Evolutionary conservation across 1,140 invertebrate genomes (phyloP), one percentile per base, ranked within the genome.

Genomic region (Oryctes rhinoceros): DNA sequence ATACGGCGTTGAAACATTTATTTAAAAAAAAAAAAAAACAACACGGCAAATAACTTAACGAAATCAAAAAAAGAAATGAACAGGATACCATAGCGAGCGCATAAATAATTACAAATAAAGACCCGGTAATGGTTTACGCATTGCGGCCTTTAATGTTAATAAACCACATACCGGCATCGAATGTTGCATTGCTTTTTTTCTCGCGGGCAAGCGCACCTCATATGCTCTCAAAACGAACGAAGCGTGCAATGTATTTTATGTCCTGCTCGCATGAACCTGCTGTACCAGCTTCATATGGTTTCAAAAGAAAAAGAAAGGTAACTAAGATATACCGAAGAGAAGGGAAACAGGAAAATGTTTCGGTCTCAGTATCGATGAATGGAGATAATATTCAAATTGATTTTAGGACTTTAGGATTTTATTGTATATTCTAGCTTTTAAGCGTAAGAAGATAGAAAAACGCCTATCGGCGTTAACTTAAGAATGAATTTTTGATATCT

Each of bases 31-130:
- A 1, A 44, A 44, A 5, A 44, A 0, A 44, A 44, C 9, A 44
- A 44, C 5, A 44, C 5, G 0, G 39, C 39, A 44, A 44, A 44
- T 10, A 44, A 44, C 39, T 4, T 44, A 44, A 10, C 39, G 39
- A 10, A 44, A 44, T 0, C 39, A 44, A 44, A 67, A 67, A 67
- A 67, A 67, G n/a, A 67, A 24, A 30, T 35, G 24, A 30, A 67
- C 13, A 53, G 13, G 49, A 13, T 67, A 24, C 18, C 18, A 67
- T 67, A 6, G 65, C 18, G 65, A 67, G 65, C 65, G 65, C 65
- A 67, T 67, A 67, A 67, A 67, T 67, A 67, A 67, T 67, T 67
- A 24, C 65, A 67, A 67, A 67, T 67, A 67, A 67, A 67, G 11
- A 35, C 65, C 24, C 65, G 65, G 65, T 67, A 24, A 35, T 67